A percentile compares a stretch with the other conserved stretches of the same genome.
Conservation (phyloP, 2,888 invertebrate genomes). For the Ecliptopera silaceata region DNA sequence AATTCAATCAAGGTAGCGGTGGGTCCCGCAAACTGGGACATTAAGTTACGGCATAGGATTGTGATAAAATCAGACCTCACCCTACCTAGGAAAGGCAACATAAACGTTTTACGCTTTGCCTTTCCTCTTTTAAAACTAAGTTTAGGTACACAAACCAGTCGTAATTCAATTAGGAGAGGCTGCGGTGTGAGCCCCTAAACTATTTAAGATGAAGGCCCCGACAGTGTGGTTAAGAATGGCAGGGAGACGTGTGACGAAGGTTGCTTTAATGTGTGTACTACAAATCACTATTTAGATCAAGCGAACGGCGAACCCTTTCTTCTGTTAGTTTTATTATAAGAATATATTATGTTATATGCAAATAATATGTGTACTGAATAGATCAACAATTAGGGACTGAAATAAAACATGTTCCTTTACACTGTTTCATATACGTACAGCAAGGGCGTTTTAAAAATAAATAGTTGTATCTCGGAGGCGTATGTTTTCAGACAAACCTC, state of each 20-base stretch:
- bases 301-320: no score
- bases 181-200: conserved; percentile 22
- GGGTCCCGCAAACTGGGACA: conserved; percentile 2
- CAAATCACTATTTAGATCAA: conserved; percentile 10
- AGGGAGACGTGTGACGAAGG: conserved; percentile 16
- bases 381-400: no score
- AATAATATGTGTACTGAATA: no score
- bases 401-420: no score
- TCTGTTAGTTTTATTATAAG: not conserved
- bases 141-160: conserved; percentile 1
- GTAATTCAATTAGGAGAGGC: conserved; percentile 34
- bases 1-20: conserved; percentile 32
- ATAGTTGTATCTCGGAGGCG: no score
- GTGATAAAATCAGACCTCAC: no score
- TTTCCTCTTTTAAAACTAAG: no score
- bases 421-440: no score
- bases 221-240: conserved; percentile 9
- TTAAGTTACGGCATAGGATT: no score
- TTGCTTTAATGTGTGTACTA: conserved; percentile 3
- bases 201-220: conserved; percentile 26
- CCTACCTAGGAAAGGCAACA: no score
- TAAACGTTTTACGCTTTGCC: no score
- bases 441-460: no score
- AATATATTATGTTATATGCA: not conserved
- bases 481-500: not conserved